Base-by-base conservation (phyloP, 2,797 vertebrate genomes). In the Darevskia nairensis region DNA sequence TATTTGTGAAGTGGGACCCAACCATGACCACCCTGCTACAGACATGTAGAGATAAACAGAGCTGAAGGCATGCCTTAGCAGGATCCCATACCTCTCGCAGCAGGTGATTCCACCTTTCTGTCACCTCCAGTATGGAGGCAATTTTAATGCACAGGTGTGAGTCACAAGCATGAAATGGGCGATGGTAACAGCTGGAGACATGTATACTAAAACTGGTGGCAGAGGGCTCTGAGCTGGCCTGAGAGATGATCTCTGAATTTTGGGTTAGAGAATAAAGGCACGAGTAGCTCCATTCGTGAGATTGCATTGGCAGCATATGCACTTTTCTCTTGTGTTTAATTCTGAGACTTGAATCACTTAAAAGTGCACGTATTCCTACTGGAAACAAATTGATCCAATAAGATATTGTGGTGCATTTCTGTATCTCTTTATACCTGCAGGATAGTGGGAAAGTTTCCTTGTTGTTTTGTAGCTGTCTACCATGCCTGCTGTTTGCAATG, bases 401-500 rank as follows among this genome's bases (percentile, higher is more conserved):
- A 66, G 25, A 75, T 9, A 64, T 17, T n/a, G 5, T 64, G 27
- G 44, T 87, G 55, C 27, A 8, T 17, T 84, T 71, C 44, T 44
- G 10, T 78, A 41, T 75, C 80, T 76, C 72, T 50, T 66, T 59
- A 15, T 75, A 64, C 32, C 64, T n/a, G 71, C 55, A 88, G 79
- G 87, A 29, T 61, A 88, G 94, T 84, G 86, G 79, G 89, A 92
- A 75, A 89, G 44, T 89, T 95, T 93, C 90, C 90, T 93, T 93
- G 85, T 39, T 90, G 15, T 93, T 95, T 95, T 91, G 79, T 90
- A 95, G 85, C 89, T 93, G 86, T 94, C 87, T 91, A 27, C 77
- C 91, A 86, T 86, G 83, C 92, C 88, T 91, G 93, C 88, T 95
- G 85, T 90, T 96, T 94, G 90, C 92, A 95, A 93, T 94, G 86